Evolutionary conservation across 1,140 invertebrate genomes (phyloP), one percentile per base, ranked within the genome.

Genomic region (Dryas iulia): DNA sequence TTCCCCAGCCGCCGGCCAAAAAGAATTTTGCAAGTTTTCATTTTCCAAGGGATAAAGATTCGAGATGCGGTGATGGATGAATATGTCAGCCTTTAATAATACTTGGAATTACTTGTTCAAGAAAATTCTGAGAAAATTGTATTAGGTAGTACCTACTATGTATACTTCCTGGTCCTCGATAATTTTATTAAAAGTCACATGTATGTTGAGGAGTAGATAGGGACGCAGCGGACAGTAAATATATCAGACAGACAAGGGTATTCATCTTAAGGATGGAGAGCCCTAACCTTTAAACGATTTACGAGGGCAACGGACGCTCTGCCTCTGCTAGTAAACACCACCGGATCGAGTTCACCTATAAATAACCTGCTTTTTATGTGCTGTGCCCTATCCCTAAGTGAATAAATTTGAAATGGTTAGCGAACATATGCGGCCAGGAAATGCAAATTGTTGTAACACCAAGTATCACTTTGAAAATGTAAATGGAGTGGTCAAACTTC

Each of bases 201-300:
- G 28, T 8, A 85, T 84, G 77, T 74, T 78, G 78, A 81, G 77
- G 72, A 82, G 72, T 69, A 69, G 71, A 74, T 72, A 77, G 63
- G 74, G 71, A 77, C 81, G 76, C 82, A 72, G 76, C 77, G 80
- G 78, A 79, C 76, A 83, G 83, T 87, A 87, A 83, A 88, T 89
- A 88, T 85, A 87, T 89, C 84, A 87, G 78, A 14, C 79, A 66
- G 86, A 86, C 79, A 81, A 83, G 81, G 77, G 80, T 83, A 89
- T 89, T 79, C 82, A 84, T 89, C 84, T 89, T 86, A 73, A 85
- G 79, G 79, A 86, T 84, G 80, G 76, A 81, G 78, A 83, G 82
- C 79, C 84, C 84, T n/a, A 86, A 86, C 84, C 85, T 86, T 87
- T 84, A 84, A 87, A 83, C 82, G 87, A 89, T 89, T 89, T 87